phyloP scores from a whole-genome alignment of 2,888 invertebrate species.

The Nineta flava region DNA sequence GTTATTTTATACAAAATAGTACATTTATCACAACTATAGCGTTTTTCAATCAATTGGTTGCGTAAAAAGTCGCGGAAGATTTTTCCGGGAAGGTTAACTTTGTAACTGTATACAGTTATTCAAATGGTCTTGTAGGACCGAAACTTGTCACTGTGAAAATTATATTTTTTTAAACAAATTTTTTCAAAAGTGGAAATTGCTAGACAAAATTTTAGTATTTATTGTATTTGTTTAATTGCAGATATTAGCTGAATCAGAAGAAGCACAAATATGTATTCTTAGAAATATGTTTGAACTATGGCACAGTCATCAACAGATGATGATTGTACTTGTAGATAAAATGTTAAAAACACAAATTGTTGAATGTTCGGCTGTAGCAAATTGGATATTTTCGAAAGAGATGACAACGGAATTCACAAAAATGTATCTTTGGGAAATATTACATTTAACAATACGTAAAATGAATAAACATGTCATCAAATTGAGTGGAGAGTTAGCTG shows the following conservation, averaged over 20 bases:
- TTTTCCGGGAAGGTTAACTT: too few relatives aligned
- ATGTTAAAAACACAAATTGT: conserved; percentile 94
- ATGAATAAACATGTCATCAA: conserved; percentile 92
- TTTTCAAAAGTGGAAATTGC: too few relatives aligned
- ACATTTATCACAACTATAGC: too few relatives aligned
- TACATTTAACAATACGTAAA: conserved; percentile 89
- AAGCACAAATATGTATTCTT: conserved; percentile 87
- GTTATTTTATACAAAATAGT: conserved; percentile 10
- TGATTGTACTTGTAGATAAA: conserved; percentile 91
- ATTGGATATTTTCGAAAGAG: conserved; percentile 93
- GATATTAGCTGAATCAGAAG: conserved; percentile 84
- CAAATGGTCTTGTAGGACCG: too few relatives aligned
- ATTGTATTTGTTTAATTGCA: conserved; percentile 24
- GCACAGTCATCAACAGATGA: conserved; percentile 93
- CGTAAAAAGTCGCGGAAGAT: too few relatives aligned
- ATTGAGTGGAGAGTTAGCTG: conserved; percentile 61
- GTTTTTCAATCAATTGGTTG: too few relatives aligned
- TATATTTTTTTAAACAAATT: too few relatives aligned
- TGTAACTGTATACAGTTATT: too few relatives aligned
- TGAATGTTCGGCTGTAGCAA: conserved; percentile 92
- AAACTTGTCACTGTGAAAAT: too few relatives aligned
- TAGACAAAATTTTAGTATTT: too few relatives aligned
- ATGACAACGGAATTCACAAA: conserved; percentile 87
- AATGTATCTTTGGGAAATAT: conserved; percentile 90
- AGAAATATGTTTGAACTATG: conserved; percentile 90